Base-by-base conservation (phyloP, 2,797 vertebrate species). In the Diceros bicornis region DNA sequence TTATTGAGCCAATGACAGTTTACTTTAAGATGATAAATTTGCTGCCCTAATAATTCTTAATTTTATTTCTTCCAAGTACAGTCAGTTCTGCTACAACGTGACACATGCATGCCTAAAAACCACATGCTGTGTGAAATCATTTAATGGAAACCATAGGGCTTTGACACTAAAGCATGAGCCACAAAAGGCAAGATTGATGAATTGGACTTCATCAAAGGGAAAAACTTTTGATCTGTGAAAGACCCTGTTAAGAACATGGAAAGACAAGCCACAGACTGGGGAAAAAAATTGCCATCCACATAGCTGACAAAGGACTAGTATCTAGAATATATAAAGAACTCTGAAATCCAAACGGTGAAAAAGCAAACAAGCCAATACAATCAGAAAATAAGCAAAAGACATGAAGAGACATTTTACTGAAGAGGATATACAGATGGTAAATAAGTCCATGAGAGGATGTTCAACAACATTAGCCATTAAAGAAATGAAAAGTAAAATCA, bases 241-340 rank as follows among this genome's bases (percentile, higher is more conserved):
- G 27, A 68, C 12, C 25, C 16, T 86, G 2, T 52, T 75, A 62
- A 93, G 57, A 89, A 87, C n/a, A 66, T 44, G 37, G 44, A 69
- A 86, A 64, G 37, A 21, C 0, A 61, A 55, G 34, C n/a, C 52
- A 25, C 18, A 68, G 86, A 69, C 23, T 41, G 1, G n/a, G 62
- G 18, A 9, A 34, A 20, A 66, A 82, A 55, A 1, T 17, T 78
- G 2, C 16, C 7, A 44, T 86, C 10, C 8, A n/a, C 21, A 13
- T 41, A 61, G 16, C 9, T 74, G 41, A 94, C 21, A 89, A 85
- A 81, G 52, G 7, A 69, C 20, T 86, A 79, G 3, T 72, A 77
- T 84, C 7, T 75, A 93, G 34, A 69, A 25, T 94, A 69, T 59
- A 37, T 32, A 85, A 75, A 92, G n/a, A 97, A 89, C 8, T 78